Conservation (phyloP, 2,888 invertebrate genomes). For the Idaea aversata region DNA sequence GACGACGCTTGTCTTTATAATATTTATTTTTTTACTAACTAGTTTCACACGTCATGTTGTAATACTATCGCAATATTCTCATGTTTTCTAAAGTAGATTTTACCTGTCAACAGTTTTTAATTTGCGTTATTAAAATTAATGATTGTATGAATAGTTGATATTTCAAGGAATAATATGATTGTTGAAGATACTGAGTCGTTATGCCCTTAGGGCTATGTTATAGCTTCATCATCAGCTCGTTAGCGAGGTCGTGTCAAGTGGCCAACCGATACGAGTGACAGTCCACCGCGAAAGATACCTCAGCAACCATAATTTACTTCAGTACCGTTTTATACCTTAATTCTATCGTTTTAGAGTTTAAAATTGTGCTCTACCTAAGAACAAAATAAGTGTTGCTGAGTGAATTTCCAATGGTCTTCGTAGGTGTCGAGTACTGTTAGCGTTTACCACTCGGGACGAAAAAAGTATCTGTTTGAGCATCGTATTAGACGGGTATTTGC, state of each 20-base stretch:
- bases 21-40: slow-evolving; percentile 35
- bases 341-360: slow-evolving; percentile 11
- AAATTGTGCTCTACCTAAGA: slow-evolving; percentile 10
- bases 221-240: slow-evolving; percentile 56
- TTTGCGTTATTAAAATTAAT: background rate
- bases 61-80: background rate
- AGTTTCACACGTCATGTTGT: slow-evolving; percentile 26
- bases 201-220: slow-evolving; percentile 40
- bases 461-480: slow-evolving; percentile 47
- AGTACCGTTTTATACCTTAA: slow-evolving; percentile 25
- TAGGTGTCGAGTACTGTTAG: slow-evolving; percentile 63
- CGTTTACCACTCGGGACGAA: slow-evolving; percentile 40
- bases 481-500: slow-evolving; percentile 52
- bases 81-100: background rate
- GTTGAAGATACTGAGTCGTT: slow-evolving; percentile 20
- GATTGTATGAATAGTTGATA: background rate
- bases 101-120: background rate
- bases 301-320: slow-evolving; percentile 6
- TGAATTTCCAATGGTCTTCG: slow-evolving; percentile 37
- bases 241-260: slow-evolving; percentile 58
- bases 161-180: background rate
- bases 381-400: slow-evolving; percentile 24
- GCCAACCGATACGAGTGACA: slow-evolving; percentile 32
- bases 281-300: slow-evolving; percentile 26
- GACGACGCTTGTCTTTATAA: slow-evolving; percentile 27